Base-by-base conservation (phyloP, 2,888 invertebrate genomes). In the Mesoligia furuncula region DNA sequence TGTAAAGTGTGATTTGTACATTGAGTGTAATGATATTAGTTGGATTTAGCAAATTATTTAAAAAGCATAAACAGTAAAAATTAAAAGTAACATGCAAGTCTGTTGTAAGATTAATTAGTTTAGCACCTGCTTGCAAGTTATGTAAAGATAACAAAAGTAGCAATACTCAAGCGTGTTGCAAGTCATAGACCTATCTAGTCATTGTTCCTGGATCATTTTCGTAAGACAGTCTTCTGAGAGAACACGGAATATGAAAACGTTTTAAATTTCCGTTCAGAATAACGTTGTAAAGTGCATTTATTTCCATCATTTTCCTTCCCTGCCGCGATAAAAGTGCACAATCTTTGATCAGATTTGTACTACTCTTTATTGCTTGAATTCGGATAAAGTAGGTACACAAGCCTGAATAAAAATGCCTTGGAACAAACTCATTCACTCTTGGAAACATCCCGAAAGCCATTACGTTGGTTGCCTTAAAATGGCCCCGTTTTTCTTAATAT, bases 401-500 rank as follows among this genome's bases (percentile, higher is more conserved):
- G 15, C 24, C 36, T 31, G 51, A 72, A 71, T 65, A 83, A 80
- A 77, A 85, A 67, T 64, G 39, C 67, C 66, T 42, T 45, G 45
- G 36, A 67, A 71, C 39, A 80, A 77, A 77, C 72, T 85, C 77
- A 80, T 80, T 85, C 36, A 75, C 31, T 75, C 57, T 65, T 48
- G 57, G 65, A 72, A 84, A 54, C 71, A 85, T 68, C 48, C 69
- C 73, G 54, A 45, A 59, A 76, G 66, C 72, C 64, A 83, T 85
- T 86, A 77, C 65, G 39, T 42, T 69, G 62, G 36, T 42, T 69
- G 31, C 62, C 75, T 76, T 79, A 48, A 73, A 86, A 85, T 75
- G 74, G 74, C 71, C 69, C 62, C 77, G 74, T 86, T 83, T 80
- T 77, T 79, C 77, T 80, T 86, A 84, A 86, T 80, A 77, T 83